Percentiles rank a stretch among this genome's conserved stretches.
Evolutionary conservation across 2,113 vertebrate genomes (phyloP).

Genomic region (Xyliphius kryptos): DNA sequence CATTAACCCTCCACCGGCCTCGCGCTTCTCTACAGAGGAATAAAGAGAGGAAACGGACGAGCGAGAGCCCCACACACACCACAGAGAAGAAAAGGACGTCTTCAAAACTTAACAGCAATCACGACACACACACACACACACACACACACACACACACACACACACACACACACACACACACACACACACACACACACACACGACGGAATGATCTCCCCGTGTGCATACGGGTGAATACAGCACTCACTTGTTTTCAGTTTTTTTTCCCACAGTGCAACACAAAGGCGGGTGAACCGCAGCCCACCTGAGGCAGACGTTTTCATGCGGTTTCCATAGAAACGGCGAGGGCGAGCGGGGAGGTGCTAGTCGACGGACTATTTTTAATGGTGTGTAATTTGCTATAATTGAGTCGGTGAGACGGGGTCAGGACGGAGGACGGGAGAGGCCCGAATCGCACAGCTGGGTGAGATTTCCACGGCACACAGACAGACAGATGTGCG

Average conservation of each 20-base stretch:
- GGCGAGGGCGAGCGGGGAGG: conserved; percentile 21
- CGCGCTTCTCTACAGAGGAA: no score
- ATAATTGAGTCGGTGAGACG: conserved; percentile 43
- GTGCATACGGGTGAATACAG: conserved; percentile 20
- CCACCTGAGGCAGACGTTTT: conserved; percentile 37
- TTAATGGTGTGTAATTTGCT: conserved; percentile 40
- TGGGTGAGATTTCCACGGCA: conserved; percentile 15
- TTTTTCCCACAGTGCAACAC: conserved; percentile 12
- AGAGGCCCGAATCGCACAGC: conserved; percentile 6
- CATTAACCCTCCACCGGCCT: no score
- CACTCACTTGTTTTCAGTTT: conserved; percentile 3
- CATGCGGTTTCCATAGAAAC: conserved; percentile 45
- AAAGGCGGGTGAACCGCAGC: conserved; percentile 21
- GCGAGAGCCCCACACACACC: no score
- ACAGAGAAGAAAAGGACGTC: neutral
- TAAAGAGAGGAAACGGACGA: no score
- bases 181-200: neutral
- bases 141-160: neutral
- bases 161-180: neutral
- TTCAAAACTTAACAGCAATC: neutral
- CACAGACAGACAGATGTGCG: neutral
- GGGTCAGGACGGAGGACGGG: conserved; percentile 30
- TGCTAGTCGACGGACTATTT: conserved; percentile 29
- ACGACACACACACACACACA: neutral
- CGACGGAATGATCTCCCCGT: conserved; percentile 6